These are phyloP conservation scores for Myotis myotis DNA, from an alignment of 2,797 vertebrate species.

Conservation along the genomic window DNA sequence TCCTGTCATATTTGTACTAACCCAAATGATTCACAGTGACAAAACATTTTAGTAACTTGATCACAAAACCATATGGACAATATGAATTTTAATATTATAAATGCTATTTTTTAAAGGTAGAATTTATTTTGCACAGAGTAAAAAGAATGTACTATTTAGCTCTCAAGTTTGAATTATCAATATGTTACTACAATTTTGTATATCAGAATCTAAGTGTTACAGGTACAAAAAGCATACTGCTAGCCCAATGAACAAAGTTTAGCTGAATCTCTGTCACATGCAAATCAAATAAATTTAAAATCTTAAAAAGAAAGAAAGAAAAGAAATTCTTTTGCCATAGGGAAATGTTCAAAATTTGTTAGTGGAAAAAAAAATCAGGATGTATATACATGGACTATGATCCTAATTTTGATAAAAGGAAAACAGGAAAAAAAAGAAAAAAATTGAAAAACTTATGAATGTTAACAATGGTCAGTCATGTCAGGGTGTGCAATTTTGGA, in stretches of 20 bases:
- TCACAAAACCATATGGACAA: conserved; percentile 73
- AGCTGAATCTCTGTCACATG: conserved; percentile 77
- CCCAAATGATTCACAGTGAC: conserved; percentile 72
- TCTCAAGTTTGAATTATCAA: conserved; percentile 79
- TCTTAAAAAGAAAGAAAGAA: not conserved
- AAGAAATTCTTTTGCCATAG: not conserved
- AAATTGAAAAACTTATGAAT: not conserved
- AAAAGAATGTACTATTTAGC: conserved; percentile 79
- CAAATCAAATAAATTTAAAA: conserved; percentile 81
- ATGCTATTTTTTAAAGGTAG: conserved; percentile 74
- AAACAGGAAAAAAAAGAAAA: not conserved
- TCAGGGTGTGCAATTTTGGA: not conserved
- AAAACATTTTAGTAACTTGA: conserved; percentile 74
- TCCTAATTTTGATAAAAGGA: not conserved
- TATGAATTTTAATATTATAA: conserved; percentile 76
- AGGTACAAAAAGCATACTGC: conserved; percentile 79
- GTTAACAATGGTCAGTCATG: not conserved
- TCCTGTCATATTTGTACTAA: conserved; percentile 74
- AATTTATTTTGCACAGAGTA: conserved; percentile 73
- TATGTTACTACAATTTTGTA: conserved; percentile 78
- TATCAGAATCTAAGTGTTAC: conserved; percentile 80
- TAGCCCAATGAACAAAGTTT: conserved; percentile 84
- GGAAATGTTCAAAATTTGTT: not conserved
- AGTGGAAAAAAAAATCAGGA: not conserved
- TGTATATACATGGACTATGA: not conserved